Conservation (phyloP, 2,888 invertebrate genomes). For the Cyaniris semiargus region DNA sequence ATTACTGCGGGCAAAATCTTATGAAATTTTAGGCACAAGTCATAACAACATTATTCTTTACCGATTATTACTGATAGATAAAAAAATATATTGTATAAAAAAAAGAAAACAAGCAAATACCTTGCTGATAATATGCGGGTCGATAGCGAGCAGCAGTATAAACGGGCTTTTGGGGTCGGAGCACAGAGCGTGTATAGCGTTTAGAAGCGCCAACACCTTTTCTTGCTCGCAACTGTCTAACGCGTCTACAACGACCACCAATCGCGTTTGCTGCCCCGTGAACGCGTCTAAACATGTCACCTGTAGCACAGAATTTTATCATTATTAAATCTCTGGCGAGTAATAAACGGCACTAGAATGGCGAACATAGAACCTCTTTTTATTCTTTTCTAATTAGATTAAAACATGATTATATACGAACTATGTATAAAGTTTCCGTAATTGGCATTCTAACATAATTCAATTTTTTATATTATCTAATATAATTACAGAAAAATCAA, state of each 20-base stretch:
- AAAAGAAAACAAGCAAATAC: conserved; percentile 61
- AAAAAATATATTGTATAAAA: neutral
- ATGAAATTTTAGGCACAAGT: no score
- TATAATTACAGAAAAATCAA: no score
- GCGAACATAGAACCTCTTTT: no score
- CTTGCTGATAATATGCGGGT: conserved; percentile 99
- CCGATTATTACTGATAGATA: neutral
- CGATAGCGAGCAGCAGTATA: conserved; percentile 96
- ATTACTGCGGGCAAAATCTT: no score
- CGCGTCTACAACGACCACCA: conserved; percentile 98
- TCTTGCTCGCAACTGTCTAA: conserved; percentile 99
- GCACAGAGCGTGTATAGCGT: conserved; percentile 97
- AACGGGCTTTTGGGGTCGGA: conserved; percentile 97
- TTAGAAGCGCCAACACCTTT: conserved; percentile 94
- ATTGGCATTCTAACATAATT: no score
- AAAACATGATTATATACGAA: no score
- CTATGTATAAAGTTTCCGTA: no score
- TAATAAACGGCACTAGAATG: no score
- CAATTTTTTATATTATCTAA: no score
- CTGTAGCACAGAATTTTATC: conserved; percentile 52
- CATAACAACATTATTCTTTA: no score
- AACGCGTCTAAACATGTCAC: conserved; percentile 96
- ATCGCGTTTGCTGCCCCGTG: conserved; percentile 94
- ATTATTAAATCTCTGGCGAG: neutral
- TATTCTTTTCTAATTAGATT: no score